phyloP scores from a whole-genome alignment of 2,797 vertebrate species.

The Schizopygopsis pylzovi region DNA sequence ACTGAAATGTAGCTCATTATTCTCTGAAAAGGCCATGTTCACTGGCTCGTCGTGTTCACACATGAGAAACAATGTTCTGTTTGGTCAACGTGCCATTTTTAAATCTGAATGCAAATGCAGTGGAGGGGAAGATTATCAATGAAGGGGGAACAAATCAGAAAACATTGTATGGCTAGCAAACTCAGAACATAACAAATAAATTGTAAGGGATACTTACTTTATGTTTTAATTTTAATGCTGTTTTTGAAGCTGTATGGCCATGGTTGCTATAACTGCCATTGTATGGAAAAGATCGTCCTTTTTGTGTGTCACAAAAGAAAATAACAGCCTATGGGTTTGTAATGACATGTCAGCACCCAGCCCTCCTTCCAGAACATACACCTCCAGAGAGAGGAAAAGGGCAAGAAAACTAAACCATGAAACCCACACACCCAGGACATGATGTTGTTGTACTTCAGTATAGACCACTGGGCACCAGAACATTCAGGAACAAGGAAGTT shows the following conservation, averaged over 20 bases:
- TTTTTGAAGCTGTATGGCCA: neutral
- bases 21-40: constrained; percentile 13
- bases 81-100: neutral
- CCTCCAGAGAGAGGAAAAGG: neutral
- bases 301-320: neutral
- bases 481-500: neutral
- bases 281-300: neutral
- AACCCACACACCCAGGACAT: neutral
- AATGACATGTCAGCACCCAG: neutral
- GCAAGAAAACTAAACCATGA: neutral
- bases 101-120: neutral
- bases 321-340: neutral
- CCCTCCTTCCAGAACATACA: neutral
- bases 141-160: neutral
- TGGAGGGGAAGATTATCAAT: neutral
- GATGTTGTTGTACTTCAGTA: neutral
- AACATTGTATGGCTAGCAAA: too few relatives aligned
- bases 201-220: neutral
- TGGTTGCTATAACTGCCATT: neutral
- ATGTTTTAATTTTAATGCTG: neutral
- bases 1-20: constrained; percentile 23
- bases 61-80: constrained; percentile 22
- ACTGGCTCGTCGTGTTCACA: neutral
- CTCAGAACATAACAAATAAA: neutral
- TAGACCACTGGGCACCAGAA: neutral